Percentiles rank a stretch among this genome's conserved stretches.
Evolutionary conservation across 37 sponge, comb jelly and placozoan genomes (phyloP).

Genomic region (Hormiphora californensis): DNA sequence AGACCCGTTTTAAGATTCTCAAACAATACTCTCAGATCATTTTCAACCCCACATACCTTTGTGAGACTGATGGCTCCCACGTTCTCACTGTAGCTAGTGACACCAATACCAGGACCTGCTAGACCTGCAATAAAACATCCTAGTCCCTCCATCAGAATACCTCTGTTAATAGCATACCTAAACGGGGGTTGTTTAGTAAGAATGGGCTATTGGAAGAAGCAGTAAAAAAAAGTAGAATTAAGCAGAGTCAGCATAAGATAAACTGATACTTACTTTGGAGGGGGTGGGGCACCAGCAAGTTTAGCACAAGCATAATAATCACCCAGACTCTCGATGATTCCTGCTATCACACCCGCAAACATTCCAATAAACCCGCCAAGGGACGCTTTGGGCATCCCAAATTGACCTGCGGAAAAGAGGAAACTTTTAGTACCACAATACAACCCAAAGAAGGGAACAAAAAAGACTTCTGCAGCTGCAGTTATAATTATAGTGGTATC

Average conservation of each 20-base stretch:
- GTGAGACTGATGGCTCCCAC: slow-evolving; percentile 22
- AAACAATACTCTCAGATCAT: no score
- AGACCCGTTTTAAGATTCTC: no score
- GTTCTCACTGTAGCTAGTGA: slow-evolving; percentile 8
- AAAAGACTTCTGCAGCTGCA: no score
- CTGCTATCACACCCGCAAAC: background rate
- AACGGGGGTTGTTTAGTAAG: background rate
- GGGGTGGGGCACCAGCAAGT: slow-evolving; percentile 38
- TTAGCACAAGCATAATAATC: slow-evolving; percentile 32
- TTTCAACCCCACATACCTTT: background rate
- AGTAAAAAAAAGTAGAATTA: background rate
- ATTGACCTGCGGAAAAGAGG: background rate
- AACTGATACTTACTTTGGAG: background rate
- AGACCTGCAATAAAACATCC: slow-evolving; percentile 30
- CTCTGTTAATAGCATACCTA: slow-evolving; percentile 12
- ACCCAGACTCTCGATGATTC: background rate
- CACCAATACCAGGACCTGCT: background rate
- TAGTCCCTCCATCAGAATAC: slow-evolving; percentile 3
- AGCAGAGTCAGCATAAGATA: background rate
- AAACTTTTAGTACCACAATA: no score
- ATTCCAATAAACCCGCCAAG: slow-evolving; percentile 2
- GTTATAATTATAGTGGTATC: no score
- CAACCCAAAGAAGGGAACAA: no score
- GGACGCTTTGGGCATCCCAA: background rate
- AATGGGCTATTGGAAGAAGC: background rate